Evolutionary conservation across 23 tunicate species (phyloP).

Genomic region (Styela clava): DNA sequence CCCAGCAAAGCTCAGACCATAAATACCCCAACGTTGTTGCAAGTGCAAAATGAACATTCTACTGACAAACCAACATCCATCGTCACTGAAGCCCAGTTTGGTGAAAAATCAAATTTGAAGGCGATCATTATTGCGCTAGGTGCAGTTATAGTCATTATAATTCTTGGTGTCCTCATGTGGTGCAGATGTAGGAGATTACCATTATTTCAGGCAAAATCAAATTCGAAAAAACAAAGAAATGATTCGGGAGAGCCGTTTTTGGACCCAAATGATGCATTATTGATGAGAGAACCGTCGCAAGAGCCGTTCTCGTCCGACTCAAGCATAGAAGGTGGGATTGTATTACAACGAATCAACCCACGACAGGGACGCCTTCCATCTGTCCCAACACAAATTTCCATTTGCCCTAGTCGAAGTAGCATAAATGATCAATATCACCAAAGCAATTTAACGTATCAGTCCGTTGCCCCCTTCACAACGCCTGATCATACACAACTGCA

Average conservation of each 20-base stretch:
- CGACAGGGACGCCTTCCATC: not conserved
- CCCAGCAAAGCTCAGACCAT: too few relatives aligned
- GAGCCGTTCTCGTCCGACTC: not conserved
- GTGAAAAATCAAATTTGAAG: not conserved
- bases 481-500: too few relatives aligned
- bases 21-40: too few relatives aligned
- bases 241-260: not conserved
- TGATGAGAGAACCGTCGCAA: not conserved
- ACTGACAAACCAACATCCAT: not conserved
- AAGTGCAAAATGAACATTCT: too few relatives aligned
- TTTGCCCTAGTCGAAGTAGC: not conserved
- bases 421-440: not conserved
- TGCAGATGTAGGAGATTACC: not conserved
- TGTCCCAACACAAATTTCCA: not conserved
- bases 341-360: not conserved
- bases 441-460: not conserved
- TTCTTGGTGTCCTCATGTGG: not conserved
- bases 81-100: not conserved
- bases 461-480: too few relatives aligned
- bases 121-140: not conserved
- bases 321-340: not conserved
- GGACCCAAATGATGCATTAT: not conserved
- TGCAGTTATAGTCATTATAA: not conserved
- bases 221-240: not conserved
- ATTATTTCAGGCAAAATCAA: not conserved